These are phyloP conservation scores for Archilochus colubris DNA, from an alignment of 2,113 vertebrate genomes.

Conservation along the genomic window DNA sequence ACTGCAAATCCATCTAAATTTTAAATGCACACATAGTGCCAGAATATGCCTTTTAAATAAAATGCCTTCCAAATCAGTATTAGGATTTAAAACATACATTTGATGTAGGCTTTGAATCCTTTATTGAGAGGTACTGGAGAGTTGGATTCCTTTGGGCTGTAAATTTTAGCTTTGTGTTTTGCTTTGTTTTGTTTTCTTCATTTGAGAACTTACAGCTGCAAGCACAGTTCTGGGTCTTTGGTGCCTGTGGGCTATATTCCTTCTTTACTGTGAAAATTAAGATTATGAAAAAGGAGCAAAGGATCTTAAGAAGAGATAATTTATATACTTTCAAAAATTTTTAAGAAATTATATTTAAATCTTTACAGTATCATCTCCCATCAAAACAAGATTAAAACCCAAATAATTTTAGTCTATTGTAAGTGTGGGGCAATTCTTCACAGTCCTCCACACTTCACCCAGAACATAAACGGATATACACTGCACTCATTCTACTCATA, in stretches of 20 bases:
- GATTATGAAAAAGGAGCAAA: not conserved
- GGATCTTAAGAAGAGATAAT: not conserved
- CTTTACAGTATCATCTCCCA: not conserved
- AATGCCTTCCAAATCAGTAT: not conserved
- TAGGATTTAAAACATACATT: constrained; percentile 14
- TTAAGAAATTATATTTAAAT: not conserved
- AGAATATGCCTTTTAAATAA: not conserved
- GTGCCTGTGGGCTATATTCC: not conserved
- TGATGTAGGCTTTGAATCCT: not conserved
- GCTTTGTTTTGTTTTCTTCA: not conserved
- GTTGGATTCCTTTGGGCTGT: not conserved
- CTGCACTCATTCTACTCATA: not conserved
- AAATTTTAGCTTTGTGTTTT: not conserved
- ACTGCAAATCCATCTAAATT: not conserved
- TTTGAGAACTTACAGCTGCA: not conserved
- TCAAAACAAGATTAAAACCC: not conserved
- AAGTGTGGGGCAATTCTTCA: not conserved
- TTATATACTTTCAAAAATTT: not conserved
- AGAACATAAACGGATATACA: not conserved
- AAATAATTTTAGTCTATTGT: not conserved
- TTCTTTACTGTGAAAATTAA: not conserved
- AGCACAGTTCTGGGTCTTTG: not conserved
- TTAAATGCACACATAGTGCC: not conserved
- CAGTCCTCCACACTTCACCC: not conserved
- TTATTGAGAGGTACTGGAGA: not conserved